A percentile compares a stretch with the other conserved stretches of the same genome.
These are phyloP conservation scores for Drosophila pseudoananassae DNA, from an alignment of 1,140 invertebrate genomes.

Conservation along the genomic window DNA sequence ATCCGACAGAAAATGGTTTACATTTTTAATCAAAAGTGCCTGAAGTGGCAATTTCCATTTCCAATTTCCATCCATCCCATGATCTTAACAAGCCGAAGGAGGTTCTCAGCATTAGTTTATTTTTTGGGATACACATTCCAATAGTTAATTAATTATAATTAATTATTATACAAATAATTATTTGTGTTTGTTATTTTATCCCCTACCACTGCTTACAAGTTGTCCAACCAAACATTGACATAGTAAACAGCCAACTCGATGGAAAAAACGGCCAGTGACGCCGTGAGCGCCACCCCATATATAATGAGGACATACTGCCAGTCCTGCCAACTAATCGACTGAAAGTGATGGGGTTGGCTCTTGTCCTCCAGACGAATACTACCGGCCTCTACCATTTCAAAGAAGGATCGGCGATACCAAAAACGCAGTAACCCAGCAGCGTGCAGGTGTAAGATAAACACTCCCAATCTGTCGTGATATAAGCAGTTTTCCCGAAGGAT, in stretches of 20 bases:
- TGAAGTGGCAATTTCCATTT: too few relatives aligned
- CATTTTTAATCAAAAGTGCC: too few relatives aligned
- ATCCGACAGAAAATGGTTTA: too few relatives aligned
- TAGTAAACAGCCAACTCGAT: constrained; percentile 34
- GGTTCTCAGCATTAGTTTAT: too few relatives aligned
- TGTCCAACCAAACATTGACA: constrained; percentile 44
- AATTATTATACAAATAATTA: too few relatives aligned
- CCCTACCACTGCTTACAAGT: background rate
- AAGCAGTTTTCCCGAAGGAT: constrained; percentile 27
- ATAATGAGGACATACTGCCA: constrained; percentile 9
- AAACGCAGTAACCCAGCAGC: constrained; percentile 9
- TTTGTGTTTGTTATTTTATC: background rate
- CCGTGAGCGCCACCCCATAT: constrained; percentile 12
- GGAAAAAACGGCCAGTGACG: background rate
- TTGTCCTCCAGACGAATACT: constrained; percentile 14
- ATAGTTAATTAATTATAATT: too few relatives aligned
- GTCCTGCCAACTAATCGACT: constrained; percentile 10
- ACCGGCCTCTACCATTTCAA: constrained; percentile 28
- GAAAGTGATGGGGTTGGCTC: background rate
- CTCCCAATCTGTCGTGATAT: constrained; percentile 11
- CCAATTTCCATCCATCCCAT: too few relatives aligned
- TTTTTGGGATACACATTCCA: too few relatives aligned
- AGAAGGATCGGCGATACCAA: constrained; percentile 13
- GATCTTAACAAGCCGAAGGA: too few relatives aligned
- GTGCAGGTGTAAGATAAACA: background rate